phyloP scores from a whole-genome alignment of 2,113 vertebrate species.

The Gasterosteus aculeatus region DNA sequence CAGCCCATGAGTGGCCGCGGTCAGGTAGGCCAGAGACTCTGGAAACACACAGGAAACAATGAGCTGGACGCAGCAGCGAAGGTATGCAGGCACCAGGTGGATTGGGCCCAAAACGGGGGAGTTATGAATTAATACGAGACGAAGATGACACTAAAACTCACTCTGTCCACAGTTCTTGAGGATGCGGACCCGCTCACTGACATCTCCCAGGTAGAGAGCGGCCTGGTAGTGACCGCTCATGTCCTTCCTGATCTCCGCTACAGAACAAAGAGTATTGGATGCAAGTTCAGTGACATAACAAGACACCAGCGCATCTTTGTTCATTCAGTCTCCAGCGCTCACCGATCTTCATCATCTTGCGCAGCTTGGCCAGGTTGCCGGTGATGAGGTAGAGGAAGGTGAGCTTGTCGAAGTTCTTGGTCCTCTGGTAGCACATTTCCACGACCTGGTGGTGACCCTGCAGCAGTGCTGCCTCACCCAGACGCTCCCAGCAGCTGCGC shows the following conservation, averaged over 20 bases:
- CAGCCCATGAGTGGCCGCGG: slow-evolving; percentile 95
- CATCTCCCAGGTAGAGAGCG: slow-evolving; percentile 93
- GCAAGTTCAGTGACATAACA: slow-evolving; percentile 21
- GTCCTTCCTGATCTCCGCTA: slow-evolving; percentile 98
- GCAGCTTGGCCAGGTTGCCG: slow-evolving; percentile 94
- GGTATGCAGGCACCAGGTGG: neutral
- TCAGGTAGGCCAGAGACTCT: slow-evolving; percentile 98
- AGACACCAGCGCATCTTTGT: neutral
- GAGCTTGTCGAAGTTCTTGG: slow-evolving; percentile 97
- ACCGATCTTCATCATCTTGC: slow-evolving; percentile 99
- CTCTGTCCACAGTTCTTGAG: slow-evolving; percentile 97
- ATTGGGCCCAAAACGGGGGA: neutral
- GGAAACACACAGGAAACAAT: slow-evolving; percentile 21
- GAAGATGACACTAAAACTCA: slow-evolving; percentile 71
- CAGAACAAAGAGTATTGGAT: neutral
- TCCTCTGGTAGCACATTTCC: slow-evolving; percentile 99
- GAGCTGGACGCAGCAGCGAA: neutral
- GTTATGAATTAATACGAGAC: neutral
- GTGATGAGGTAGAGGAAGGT: slow-evolving; percentile 98
- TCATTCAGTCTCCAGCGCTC: slow-evolving; percentile 35
- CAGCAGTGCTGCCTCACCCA: slow-evolving; percentile 92
- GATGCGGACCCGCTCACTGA: slow-evolving; percentile 95
- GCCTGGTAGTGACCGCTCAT: slow-evolving; percentile 99
- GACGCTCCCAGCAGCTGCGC: slow-evolving; percentile 95
- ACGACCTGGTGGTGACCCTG: slow-evolving; percentile 99